Base-by-base conservation (phyloP, 2,113 vertebrate species). In the Gasterosteus nipponicus region DNA sequence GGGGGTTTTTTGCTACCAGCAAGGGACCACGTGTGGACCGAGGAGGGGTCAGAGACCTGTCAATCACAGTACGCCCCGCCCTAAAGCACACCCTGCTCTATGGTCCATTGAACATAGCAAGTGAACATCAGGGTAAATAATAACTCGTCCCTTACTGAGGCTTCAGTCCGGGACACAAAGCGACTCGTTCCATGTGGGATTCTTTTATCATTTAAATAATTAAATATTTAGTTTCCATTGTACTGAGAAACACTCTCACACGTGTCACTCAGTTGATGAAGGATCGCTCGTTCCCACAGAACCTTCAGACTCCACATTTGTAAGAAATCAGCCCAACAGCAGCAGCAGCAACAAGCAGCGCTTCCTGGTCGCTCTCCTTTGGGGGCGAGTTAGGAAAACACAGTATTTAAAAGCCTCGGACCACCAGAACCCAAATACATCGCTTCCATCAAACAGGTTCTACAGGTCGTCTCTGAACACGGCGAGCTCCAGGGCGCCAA, bases 401-500 rank as follows among this genome's bases (percentile, higher is more conserved):
- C 33, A 74, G 47, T 26, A 44, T 64, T 31, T 33, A 49, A 76
- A 80, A 54, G 16, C 38, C 12, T 9, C 22, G 59, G 46, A 26
- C 7, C 19, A 22, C 42, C 33, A 41, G 31, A 35, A 46, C 19
- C 9, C 10, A 12, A 61, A 42, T 2, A 14, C 12, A 19, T 18
- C 11, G 35, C 33, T 3, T 77, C 42, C 61, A 39, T 9, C 8
- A 0, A 38, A 59, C 38, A 3, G 31, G 15, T 69, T 41, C 57
- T 3, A 67, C 5, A 78, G 6, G 29, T 82, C 73, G 15, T 87
- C 86, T 31, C 63, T 76, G 12, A 41, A 73, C 10, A 80, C 18
- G 7, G 69, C 70, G 1, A 93, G 80, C 58, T 38, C 35, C 35
- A 38, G 35, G 35, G 56, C 61, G 1, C 73, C 78, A 46, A 91